A percentile compares a stretch with the other conserved stretches of the same genome.
Conservation (phyloP, 23 tunicate genomes). For the Diplosoma virens region DNA sequence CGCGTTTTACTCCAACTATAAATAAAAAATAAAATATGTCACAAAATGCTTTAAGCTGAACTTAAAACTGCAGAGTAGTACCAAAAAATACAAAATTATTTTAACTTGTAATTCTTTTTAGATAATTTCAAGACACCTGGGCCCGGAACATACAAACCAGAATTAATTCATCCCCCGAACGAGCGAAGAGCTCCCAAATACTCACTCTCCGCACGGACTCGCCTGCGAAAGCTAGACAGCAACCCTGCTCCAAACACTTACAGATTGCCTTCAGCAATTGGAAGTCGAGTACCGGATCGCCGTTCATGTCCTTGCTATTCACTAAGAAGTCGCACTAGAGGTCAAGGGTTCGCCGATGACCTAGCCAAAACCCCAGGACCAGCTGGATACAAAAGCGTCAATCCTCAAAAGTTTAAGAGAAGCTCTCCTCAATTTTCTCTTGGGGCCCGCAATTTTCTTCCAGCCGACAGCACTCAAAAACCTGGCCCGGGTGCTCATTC, state of each 20-base stretch:
- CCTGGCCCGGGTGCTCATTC: slow-evolving; percentile 81
- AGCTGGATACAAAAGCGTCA: slow-evolving; percentile 41
- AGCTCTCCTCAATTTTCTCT: slow-evolving; percentile 65
- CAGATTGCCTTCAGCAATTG: slow-evolving; percentile 35
- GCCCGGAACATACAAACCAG: slow-evolving; percentile 60
- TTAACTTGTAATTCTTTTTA: neutral
- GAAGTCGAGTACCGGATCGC: slow-evolving; percentile 41
- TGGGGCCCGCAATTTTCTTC: slow-evolving; percentile 56
- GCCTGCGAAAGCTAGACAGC: slow-evolving; percentile 34
- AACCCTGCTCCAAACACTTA: slow-evolving; percentile 60
- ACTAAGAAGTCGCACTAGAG: slow-evolving; percentile 33
- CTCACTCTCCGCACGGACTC: slow-evolving; percentile 56
- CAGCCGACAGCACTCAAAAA: slow-evolving; percentile 76
- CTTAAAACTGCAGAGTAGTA: too few species aligned
- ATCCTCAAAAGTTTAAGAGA: slow-evolving; percentile 30
- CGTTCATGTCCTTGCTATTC: slow-evolving; percentile 45
- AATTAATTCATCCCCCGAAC: slow-evolving; percentile 43
- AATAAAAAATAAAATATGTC: too few species aligned
- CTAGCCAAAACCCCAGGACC: slow-evolving; percentile 88
- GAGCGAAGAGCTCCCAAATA: slow-evolving; percentile 53
- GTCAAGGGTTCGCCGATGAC: slow-evolving; percentile 53
- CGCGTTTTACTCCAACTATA: too few species aligned
- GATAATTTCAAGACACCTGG: slow-evolving; percentile 67
- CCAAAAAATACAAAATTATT: neutral
- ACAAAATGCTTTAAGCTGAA: too few species aligned